Evolutionary conservation across 2,113 vertebrate genomes (phyloP).

Genomic region (Deroptyus accipitrinus): DNA sequence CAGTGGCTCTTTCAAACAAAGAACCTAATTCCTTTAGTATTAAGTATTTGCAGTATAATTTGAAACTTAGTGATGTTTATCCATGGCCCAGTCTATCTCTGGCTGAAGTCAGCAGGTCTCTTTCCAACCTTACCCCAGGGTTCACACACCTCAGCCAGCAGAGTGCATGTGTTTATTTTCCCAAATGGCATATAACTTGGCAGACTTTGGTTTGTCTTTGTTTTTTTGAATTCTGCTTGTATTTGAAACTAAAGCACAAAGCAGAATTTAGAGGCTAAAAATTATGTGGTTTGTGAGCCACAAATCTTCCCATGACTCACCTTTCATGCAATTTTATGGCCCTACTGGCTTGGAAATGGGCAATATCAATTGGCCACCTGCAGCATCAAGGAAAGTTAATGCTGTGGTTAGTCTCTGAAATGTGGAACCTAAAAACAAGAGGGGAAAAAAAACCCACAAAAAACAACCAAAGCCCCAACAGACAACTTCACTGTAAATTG

Average conservation of each 20-base stretch:
- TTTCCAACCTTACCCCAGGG: constrained; percentile 9
- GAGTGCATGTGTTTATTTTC: background rate
- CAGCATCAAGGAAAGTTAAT: background rate
- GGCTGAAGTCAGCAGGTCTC: constrained; percentile 21
- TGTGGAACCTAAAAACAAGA: background rate
- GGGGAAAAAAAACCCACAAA: rapidly evolving
- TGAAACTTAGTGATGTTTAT: constrained; percentile 19
- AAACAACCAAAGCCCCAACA: background rate
- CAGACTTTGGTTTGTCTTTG: background rate
- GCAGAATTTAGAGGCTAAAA: constrained; percentile 10
- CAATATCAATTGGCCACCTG: background rate
- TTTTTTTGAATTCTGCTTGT: background rate
- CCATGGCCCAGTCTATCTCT: background rate
- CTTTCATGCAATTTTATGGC: background rate
- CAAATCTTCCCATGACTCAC: constrained; percentile 30
- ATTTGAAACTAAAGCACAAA: constrained; percentile 20
- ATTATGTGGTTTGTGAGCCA: constrained; percentile 7
- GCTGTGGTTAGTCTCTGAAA: background rate
- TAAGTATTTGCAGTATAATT: constrained; percentile 49
- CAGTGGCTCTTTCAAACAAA: background rate
- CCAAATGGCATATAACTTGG: constrained; percentile 18
- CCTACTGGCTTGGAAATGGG: constrained; percentile 27
- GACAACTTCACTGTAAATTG: background rate
- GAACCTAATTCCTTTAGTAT: constrained; percentile 48
- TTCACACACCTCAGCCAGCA: background rate